Percentiles rank a stretch among this genome's conserved stretches.
phyloP scores from a whole-genome alignment of 2,888 invertebrate species.

The Aromia moschata region DNA sequence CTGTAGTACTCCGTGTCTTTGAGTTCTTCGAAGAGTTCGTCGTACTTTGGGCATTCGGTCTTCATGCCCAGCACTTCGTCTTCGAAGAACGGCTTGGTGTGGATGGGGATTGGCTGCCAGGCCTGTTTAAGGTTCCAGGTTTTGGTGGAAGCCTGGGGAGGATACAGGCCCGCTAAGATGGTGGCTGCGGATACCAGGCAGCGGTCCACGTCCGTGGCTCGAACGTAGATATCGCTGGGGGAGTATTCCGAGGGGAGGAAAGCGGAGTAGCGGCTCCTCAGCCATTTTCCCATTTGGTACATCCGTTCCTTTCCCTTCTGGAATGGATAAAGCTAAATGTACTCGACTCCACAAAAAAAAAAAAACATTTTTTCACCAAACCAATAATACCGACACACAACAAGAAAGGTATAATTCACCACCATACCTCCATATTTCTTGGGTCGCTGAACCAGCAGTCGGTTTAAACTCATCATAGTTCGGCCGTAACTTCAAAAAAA shows the following conservation, averaged over 20 bases:
- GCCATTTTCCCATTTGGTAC: conserved; percentile 77
- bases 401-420: too few relatives aligned
- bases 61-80: conserved; percentile 71
- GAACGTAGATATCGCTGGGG: conserved; percentile 68
- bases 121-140: conserved; percentile 68
- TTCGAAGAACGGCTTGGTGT: conserved; percentile 69
- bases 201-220: conserved; percentile 87
- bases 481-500: too few relatives aligned
- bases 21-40: conserved; percentile 61
- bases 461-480: too few relatives aligned
- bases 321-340: too few relatives aligned
- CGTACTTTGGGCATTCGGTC: conserved; percentile 75
- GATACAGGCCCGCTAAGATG: conserved; percentile 81
- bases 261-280: conserved; percentile 76
- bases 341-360: too few relatives aligned
- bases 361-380: too few relatives aligned
- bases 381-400: too few relatives aligned
- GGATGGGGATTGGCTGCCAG: conserved; percentile 85
- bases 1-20: background rate
- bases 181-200: conserved; percentile 88
- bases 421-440: too few relatives aligned
- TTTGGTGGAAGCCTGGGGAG: conserved; percentile 66
- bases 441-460: too few relatives aligned
- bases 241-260: conserved; percentile 68
- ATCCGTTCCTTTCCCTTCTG: conserved; percentile 73